Evolutionary conservation across 2,113 vertebrate species (phyloP), one percentile per base, ranked within the genome.

Genomic region (Aix galericulata): DNA sequence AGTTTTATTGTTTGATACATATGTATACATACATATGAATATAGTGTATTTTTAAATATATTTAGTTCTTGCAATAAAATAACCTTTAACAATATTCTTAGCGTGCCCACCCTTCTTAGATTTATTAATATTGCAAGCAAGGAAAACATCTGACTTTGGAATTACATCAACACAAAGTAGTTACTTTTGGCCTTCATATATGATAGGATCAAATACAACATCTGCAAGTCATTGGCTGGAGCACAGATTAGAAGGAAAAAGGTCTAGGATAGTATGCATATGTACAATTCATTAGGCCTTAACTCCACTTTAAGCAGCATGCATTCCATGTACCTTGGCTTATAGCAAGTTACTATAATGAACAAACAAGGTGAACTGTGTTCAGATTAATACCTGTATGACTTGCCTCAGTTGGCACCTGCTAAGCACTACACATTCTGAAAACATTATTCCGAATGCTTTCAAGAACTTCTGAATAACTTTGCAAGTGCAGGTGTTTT

Each of bases 211-310:
- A 81, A 79, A 93, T 91, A 92, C 94, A 96, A 96, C 95, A 97
- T 93, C 95, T 97, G 95, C 84, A 96, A 97, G 88, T 81, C 93
- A 74, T 94, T 95, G 91, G 90, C 26, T 91, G 64, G 66, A 86
- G 62, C n/a, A 88, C n/a, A 95, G 88, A 95, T 90, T 88, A 95
- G 84, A 94, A 88, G 82, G 60, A 78, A 92, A 95, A 95, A 10
- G 26, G 73, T 90, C 60, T 92, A 73, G 50, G 60, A 81, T 89
- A 89, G 91, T 86, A 91, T 93, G 85, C 40, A 69, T 90, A 88
- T 63, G 81, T 89, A 86, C 78, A 93, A 89, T 91, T 94, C 91
- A 92, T 95, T 94, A 89, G 71, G 38, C 53, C 31, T 77, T 73
- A 86, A 86, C 46, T 94, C 56, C 86, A 91, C 76, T 90, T 95